phyloP scores from a whole-genome alignment of 2,888 invertebrate species.

The Pachydiplax longipennis region DNA sequence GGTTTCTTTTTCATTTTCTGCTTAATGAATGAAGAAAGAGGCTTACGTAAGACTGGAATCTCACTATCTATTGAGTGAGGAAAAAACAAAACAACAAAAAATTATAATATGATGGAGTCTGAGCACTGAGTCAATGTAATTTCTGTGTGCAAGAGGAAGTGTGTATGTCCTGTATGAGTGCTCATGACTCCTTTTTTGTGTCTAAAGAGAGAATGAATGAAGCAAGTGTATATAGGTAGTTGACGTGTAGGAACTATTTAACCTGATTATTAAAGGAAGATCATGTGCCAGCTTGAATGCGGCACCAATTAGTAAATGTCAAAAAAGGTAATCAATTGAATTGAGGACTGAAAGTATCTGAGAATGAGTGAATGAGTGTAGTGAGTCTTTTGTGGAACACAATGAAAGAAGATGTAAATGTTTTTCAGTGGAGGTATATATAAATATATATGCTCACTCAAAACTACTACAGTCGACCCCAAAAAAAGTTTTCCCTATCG shows the following conservation, averaged over 20 bases:
- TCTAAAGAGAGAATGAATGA: conserved; percentile 37
- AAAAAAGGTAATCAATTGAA: conserved; percentile 26
- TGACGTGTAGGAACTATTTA: conserved; percentile 43
- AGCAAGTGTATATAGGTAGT: conserved; percentile 35
- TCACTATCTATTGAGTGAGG: conserved; percentile 30
- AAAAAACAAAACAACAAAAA: conserved; percentile 34
- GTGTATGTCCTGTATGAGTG: conserved; percentile 25
- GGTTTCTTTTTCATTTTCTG: conserved; percentile 36
- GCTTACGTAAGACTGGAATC: conserved; percentile 43
- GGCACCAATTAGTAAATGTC: conserved; percentile 30
- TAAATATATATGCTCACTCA: conserved; percentile 37
- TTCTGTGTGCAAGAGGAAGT: conserved; percentile 31
- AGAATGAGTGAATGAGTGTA: conserved; percentile 39
- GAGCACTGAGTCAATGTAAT: conserved; percentile 43
- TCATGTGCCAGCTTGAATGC: conserved; percentile 26
- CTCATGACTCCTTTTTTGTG: conserved; percentile 32
- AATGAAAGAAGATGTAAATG: conserved; percentile 25
- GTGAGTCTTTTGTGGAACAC: conserved; percentile 29
- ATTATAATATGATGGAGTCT: conserved; percentile 20
- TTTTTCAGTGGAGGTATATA: conserved; percentile 32
- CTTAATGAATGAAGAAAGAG: conserved; percentile 36
- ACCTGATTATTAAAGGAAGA: conserved; percentile 38
- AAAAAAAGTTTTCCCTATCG: neutral
- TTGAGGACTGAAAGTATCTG: conserved; percentile 25
- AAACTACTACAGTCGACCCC: conserved; percentile 37